Conservation (phyloP, 2,888 invertebrate species). For the Drosophila kanekoi region DNA sequence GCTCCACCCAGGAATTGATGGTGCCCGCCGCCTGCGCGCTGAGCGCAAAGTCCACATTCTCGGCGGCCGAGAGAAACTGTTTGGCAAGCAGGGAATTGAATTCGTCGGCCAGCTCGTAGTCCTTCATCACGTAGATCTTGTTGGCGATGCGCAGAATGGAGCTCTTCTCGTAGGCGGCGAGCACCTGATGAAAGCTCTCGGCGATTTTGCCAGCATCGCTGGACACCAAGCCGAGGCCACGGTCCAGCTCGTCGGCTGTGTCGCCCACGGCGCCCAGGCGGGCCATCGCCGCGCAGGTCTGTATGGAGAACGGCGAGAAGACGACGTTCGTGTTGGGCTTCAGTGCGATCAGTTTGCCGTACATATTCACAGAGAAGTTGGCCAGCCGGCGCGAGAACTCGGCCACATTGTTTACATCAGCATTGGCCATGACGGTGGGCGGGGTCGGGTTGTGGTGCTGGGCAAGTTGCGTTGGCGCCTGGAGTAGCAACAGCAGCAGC, state of each 20-base stretch:
- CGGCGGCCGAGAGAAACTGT: conserved; percentile 88
- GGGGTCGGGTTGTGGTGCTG: conserved; percentile 10
- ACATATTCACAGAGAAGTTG: conserved; percentile 62
- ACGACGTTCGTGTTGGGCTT: conserved; percentile 88
- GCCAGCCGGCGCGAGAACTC: conserved; percentile 67
- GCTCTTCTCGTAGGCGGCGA: conserved; percentile 75
- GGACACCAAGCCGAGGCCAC: conserved; percentile 86
- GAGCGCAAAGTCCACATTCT: conserved; percentile 88
- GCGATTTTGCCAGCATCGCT: conserved; percentile 67
- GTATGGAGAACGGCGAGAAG: conserved; percentile 91
- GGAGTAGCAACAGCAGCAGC: conserved; percentile 48
- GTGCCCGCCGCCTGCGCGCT: conserved; percentile 85
- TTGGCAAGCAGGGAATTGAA: conserved; percentile 87
- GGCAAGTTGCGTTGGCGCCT: conserved; percentile 18
- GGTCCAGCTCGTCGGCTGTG: conserved; percentile 87
- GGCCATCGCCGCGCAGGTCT: conserved; percentile 89
- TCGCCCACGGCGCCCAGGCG: conserved; percentile 89
- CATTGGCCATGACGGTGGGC: conserved; percentile 49
- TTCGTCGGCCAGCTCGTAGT: conserved; percentile 86
- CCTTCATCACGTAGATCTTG: conserved; percentile 89
- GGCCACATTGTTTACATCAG: conserved; percentile 28
- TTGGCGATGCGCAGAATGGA: conserved; percentile 88
- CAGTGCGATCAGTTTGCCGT: conserved; percentile 60
- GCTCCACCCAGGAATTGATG: conserved; percentile 93
- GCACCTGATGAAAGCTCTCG: conserved; percentile 72